A percentile compares a stretch with the other conserved stretches of the same genome.
phyloP scores from a whole-genome alignment of 2,797 vertebrate genomes.

The Liasis olivaceus region DNA sequence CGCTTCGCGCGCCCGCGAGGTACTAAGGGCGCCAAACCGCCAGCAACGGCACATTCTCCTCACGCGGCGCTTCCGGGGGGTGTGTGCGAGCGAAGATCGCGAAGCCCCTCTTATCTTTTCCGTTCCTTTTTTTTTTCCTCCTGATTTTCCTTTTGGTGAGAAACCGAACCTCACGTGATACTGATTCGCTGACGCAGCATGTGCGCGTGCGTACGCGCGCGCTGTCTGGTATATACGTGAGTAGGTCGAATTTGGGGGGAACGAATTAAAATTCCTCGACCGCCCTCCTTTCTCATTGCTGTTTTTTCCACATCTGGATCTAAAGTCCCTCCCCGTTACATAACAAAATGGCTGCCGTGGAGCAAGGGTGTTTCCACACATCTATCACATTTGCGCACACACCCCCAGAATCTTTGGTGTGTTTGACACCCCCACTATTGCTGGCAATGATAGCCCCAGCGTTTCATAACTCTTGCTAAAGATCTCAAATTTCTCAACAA shows the following conservation, averaged over 20 bases:
- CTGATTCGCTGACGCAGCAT: too few relatives aligned
- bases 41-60: not conserved
- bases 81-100: too few relatives aligned
- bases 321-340: not conserved
- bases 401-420: not conserved
- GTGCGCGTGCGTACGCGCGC: not conserved
- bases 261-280: not conserved
- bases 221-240: not conserved
- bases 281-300: not conserved
- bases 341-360: slow-evolving; percentile 5
- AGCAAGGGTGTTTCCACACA: not conserved
- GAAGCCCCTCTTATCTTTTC: not conserved
- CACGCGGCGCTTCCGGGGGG: not conserved
- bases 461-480: not conserved
- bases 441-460: not conserved
- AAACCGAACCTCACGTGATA: not conserved
- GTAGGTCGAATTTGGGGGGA: not conserved
- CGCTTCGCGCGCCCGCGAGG: not conserved
- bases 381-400: not conserved
- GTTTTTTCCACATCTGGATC: slow-evolving; percentile 1
- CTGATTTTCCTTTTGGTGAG: not conserved
- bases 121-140: not conserved
- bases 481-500: not conserved
- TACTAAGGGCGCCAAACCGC: not conserved
- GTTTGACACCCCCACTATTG: not conserved